phyloP scores from a whole-genome alignment of 2,113 vertebrate genomes.

The Oncorhynchus tshawytscha region DNA sequence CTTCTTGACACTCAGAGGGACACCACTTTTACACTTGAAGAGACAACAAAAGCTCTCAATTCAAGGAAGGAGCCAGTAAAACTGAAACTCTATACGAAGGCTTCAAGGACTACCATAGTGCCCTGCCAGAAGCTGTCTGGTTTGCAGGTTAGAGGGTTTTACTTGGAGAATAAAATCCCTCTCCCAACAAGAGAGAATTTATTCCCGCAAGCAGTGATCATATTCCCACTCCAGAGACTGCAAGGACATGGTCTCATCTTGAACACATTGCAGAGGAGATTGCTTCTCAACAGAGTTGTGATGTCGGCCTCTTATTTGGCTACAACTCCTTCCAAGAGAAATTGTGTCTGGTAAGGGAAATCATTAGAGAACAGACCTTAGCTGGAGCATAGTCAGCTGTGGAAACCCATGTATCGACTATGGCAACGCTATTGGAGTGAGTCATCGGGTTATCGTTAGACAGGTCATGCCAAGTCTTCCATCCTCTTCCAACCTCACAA shows the following conservation, averaged over 20 bases:
- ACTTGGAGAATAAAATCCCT: slow-evolving; percentile 20
- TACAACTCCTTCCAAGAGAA: slow-evolving; percentile 36
- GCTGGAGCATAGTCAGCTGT: slow-evolving; percentile 25
- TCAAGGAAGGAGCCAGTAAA: slow-evolving; percentile 11
- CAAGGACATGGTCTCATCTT: slow-evolving; percentile 44
- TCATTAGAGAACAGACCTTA: slow-evolving; percentile 9
- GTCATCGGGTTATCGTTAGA: neutral
- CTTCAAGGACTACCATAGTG: slow-evolving; percentile 24
- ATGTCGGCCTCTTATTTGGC: slow-evolving; percentile 28
- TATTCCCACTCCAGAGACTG: slow-evolving; percentile 38
- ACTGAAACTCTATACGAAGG: slow-evolving; percentile 37
- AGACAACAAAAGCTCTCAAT: neutral
- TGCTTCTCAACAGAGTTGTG: slow-evolving; percentile 26
- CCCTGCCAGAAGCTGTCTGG: slow-evolving; percentile 30
- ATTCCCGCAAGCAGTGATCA: slow-evolving; percentile 39
- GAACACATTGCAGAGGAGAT: slow-evolving; percentile 41
- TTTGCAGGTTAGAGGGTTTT: slow-evolving; percentile 32
- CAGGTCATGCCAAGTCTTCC: neutral
- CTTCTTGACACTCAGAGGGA: slow-evolving; percentile 16
- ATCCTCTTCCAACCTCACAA: neutral
- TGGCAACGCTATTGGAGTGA: slow-evolving; percentile 10
- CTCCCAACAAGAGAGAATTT: slow-evolving; percentile 37
- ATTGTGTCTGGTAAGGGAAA: slow-evolving; percentile 8
- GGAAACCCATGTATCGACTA: neutral
- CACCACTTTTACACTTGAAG: slow-evolving; percentile 19